Evolutionary conservation across 2,797 vertebrate species (phyloP).

Genomic region (Mormyrus hasselquistii): DNA sequence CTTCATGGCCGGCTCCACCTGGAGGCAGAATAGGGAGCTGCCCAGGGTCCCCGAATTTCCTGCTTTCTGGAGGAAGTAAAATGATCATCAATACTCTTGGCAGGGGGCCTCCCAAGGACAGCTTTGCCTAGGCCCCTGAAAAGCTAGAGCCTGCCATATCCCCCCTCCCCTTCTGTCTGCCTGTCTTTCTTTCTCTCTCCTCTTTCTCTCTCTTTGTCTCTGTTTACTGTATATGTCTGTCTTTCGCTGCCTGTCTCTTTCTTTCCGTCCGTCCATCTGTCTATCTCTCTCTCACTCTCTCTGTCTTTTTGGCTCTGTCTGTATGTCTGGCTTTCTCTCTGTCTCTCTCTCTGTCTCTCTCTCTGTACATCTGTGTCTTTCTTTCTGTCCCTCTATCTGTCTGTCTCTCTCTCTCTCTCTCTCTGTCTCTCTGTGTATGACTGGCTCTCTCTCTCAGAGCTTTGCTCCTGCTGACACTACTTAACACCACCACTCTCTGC

Average conservation of each 20-base stretch:
- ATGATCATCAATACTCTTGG: background rate
- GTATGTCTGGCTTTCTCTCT: too few relatives aligned
- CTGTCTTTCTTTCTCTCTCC: background rate
- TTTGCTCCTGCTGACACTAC: background rate
- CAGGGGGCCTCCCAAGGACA: background rate
- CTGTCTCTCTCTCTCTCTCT: too few relatives aligned
- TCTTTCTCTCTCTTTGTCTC: background rate
- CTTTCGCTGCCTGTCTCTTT: background rate
- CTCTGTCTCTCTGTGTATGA: too few relatives aligned
- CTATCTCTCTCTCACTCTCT: background rate
- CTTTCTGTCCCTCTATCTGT: too few relatives aligned
- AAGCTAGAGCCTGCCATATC: background rate
- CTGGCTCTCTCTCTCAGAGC: background rate
- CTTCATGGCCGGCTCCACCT: background rate
- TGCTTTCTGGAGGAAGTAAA: background rate
- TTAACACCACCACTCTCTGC: background rate
- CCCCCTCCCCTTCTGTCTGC: background rate
- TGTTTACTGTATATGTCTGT: background rate
- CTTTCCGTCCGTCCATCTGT: background rate
- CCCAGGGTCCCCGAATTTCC: background rate
- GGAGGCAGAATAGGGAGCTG: background rate
- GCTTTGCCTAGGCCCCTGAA: background rate
- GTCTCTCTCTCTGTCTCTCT: too few relatives aligned
- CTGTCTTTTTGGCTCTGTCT: background rate
- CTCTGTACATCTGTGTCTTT: too few relatives aligned